These are phyloP conservation scores for Pelobates cultripes DNA, from an alignment of 2,797 vertebrate genomes.

Conservation along the genomic window DNA sequence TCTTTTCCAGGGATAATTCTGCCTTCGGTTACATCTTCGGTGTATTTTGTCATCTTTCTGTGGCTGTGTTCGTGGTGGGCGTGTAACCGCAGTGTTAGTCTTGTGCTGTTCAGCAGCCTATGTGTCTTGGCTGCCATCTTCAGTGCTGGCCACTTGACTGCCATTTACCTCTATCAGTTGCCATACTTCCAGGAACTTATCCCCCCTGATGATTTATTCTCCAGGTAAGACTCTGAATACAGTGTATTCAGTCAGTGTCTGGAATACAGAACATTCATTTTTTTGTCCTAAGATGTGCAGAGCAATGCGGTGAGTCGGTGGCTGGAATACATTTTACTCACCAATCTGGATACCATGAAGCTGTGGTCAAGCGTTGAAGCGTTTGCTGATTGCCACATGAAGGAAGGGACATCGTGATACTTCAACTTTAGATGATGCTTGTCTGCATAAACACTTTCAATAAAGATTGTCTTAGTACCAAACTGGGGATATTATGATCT, in stretches of 20 bases:
- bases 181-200: constrained; percentile 74
- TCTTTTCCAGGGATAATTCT: constrained; percentile 71
- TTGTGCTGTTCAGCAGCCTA: constrained; percentile 76
- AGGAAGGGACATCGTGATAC: too few relatives aligned
- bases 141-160: constrained; percentile 75
- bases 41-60: constrained; percentile 80
- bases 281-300: too few relatives aligned
- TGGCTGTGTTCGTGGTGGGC: constrained; percentile 82
- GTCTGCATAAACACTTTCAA: too few relatives aligned
- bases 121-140: constrained; percentile 81
- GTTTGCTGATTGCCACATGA: too few relatives aligned
- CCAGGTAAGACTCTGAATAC: constrained; percentile 68
- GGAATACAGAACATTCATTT: too few relatives aligned
- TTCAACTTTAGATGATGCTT: too few relatives aligned
- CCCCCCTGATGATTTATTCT: constrained; percentile 73
- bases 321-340: too few relatives aligned
- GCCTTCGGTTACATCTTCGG: constrained; percentile 78
- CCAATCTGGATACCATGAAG: too few relatives aligned
- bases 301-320: too few relatives aligned
- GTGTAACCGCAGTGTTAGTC: constrained; percentile 67
- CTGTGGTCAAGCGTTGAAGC: too few relatives aligned
- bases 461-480: too few relatives aligned
- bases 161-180: constrained; percentile 82
- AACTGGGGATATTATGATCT: neutral
- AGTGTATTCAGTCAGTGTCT: too few relatives aligned